Conservation (phyloP, 2,113 vertebrate species). For the Tenrec ecaudatus region DNA sequence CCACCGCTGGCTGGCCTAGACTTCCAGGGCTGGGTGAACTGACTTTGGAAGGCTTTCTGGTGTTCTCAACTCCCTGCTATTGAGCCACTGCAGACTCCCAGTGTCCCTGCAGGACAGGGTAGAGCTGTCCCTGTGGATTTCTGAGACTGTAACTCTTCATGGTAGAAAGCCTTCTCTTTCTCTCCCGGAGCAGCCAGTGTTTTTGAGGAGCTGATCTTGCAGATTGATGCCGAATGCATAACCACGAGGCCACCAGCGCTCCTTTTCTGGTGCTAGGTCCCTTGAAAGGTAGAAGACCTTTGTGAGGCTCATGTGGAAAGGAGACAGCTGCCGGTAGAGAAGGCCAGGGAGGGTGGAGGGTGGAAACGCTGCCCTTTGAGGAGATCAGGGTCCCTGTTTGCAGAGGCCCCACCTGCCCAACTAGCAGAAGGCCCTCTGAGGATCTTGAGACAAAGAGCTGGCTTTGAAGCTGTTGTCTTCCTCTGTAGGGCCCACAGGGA, state of each 20-base stretch:
- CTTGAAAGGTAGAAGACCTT: constrained; percentile 9
- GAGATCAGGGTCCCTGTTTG: neutral
- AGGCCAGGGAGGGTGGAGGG: neutral
- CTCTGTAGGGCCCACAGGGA: neutral
- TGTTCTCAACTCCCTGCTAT: no score
- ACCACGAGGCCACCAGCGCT: no score
- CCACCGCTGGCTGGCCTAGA: neutral
- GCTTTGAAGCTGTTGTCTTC: neutral
- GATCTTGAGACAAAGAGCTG: neutral
- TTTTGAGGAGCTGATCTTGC: no score
- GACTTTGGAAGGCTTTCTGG: neutral
- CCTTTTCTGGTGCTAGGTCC: neutral
- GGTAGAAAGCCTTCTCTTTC: no score
- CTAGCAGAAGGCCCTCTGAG: neutral
- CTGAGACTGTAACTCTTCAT: no score
- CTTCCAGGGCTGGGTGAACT: neutral
- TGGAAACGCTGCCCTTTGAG: neutral
- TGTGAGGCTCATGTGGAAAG: neutral
- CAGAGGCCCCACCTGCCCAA: neutral
- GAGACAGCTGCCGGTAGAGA: neutral
- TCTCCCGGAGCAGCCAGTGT: no score
- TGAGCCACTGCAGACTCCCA: no score
- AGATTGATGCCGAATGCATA: no score
- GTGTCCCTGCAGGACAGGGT: no score
- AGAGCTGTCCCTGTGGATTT: no score